Evolutionary conservation across 2,888 invertebrate species (phyloP).

Genomic region (Melanchra persicariae): DNA sequence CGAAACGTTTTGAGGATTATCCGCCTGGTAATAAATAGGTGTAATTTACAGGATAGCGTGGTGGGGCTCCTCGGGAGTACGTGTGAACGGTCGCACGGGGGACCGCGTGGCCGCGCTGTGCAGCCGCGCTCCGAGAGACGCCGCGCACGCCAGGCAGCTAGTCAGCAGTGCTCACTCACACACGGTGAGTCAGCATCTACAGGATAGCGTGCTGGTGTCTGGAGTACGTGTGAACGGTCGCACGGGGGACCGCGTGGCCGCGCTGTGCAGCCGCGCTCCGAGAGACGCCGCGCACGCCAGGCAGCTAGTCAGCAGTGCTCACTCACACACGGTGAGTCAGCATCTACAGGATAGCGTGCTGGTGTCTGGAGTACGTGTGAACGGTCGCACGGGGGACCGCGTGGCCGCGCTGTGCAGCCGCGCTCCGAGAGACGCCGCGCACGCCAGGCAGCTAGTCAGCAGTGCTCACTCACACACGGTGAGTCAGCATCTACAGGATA

Average conservation of each 20-base stretch:
- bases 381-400: too few species aligned
- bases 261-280: constrained; percentile 87
- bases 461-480: too few species aligned
- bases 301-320: constrained; percentile 71
- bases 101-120: constrained; percentile 95
- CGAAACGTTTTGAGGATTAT: too few species aligned
- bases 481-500: too few species aligned
- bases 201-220: constrained; percentile 96
- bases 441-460: too few species aligned
- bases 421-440: too few species aligned
- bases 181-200: constrained; percentile 64
- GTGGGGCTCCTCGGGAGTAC: constrained; percentile 93
- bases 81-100: constrained; percentile 93
- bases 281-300: constrained; percentile 57
- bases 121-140: constrained; percentile 40
- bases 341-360: constrained; percentile 71
- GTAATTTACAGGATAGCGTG: constrained; percentile 93
- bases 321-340: constrained; percentile 67
- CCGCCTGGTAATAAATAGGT: too few species aligned
- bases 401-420: too few species aligned
- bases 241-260: constrained; percentile 95
- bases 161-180: constrained; percentile 64
- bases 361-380: too few species aligned
- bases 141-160: constrained; percentile 69
- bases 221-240: constrained; percentile 92